A percentile compares a stretch with the other conserved stretches of the same genome.
These are phyloP conservation scores for Aphodius sticticus DNA, from an alignment of 2,888 invertebrate genomes.

Conservation along the genomic window DNA sequence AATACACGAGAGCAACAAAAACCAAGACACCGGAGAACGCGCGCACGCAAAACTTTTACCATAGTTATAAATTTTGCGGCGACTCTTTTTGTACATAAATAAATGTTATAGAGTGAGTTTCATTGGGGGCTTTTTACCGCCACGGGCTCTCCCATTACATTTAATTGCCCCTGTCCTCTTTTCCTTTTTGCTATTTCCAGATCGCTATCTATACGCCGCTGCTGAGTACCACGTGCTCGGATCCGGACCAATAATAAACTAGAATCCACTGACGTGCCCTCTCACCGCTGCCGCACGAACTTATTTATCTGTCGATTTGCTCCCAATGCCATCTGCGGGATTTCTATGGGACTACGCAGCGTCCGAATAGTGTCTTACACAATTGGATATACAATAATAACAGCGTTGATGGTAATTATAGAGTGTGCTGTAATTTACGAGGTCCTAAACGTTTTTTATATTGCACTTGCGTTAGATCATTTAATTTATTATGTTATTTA, in stretches of 20 bases:
- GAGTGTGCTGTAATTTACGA: background rate
- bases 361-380: background rate
- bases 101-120: conserved; percentile 4
- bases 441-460: background rate
- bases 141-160: conserved; percentile 33
- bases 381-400: background rate
- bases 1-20: background rate
- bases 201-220: conserved; percentile 35
- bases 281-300: conserved; percentile 17
- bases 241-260: conserved; percentile 36
- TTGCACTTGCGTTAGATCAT: background rate
- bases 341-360: background rate
- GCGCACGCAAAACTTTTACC: background rate
- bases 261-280: conserved; percentile 33
- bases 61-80: background rate
- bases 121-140: conserved; percentile 23
- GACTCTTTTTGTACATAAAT: background rate
- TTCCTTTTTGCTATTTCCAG: conserved; percentile 34
- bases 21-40: background rate
- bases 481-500: background rate
- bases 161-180: conserved; percentile 36
- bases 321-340: conserved; percentile 8
- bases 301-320: conserved; percentile 27
- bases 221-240: conserved; percentile 35
- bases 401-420: background rate